A percentile compares a stretch with the other conserved stretches of the same genome.
phyloP scores from a whole-genome alignment of 2,113 vertebrate genomes.

The Columba livia region DNA sequence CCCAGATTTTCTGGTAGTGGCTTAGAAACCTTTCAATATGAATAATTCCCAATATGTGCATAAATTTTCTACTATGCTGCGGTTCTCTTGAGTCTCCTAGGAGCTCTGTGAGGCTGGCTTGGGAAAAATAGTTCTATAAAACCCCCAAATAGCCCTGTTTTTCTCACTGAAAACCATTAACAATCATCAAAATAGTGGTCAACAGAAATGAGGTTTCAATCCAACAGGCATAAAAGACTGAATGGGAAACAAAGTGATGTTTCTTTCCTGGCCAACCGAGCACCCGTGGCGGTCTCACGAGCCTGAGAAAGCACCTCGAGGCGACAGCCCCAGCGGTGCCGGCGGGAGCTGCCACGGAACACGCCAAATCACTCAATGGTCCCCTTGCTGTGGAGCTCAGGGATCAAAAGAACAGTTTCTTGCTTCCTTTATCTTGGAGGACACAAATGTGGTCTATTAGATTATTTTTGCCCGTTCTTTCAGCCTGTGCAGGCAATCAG shows the following conservation, averaged over 20 bases:
- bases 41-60: background rate
- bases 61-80: background rate
- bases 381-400: background rate
- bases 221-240: background rate
- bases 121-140: background rate
- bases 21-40: background rate
- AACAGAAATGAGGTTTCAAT: slow-evolving; percentile 3
- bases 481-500: background rate
- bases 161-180: background rate
- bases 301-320: background rate
- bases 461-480: background rate
- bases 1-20: background rate
- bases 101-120: background rate
- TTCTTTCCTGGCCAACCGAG: background rate
- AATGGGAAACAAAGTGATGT: background rate
- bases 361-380: background rate
- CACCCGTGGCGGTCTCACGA: background rate
- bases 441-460: background rate
- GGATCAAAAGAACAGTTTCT: background rate
- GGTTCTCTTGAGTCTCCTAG: background rate
- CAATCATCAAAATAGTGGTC: background rate
- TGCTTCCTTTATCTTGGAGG: background rate
- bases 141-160: background rate
- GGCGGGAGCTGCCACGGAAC: background rate
- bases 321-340: background rate